A percentile compares a stretch with the other conserved stretches of the same genome.
Evolutionary conservation across 2,888 invertebrate species (phyloP).

Genomic region (Monochamus alternatus): DNA sequence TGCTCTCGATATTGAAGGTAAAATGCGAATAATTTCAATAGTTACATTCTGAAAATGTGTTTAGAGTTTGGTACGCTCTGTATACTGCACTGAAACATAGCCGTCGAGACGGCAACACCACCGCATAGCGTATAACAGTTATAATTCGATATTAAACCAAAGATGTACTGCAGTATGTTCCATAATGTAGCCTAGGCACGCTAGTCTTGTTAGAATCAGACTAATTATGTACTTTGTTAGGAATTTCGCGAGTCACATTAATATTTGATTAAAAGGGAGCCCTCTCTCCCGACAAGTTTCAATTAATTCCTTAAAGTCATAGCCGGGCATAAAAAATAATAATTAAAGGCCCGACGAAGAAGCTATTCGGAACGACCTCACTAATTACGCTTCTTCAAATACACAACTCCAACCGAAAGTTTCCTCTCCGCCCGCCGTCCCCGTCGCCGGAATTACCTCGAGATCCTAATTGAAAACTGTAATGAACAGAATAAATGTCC

Average conservation of each 20-base stretch:
- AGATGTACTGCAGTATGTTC: slow-evolving; percentile 42
- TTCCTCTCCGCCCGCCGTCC: slow-evolving; percentile 39
- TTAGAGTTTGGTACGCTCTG: no score
- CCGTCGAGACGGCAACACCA: slow-evolving; percentile 8
- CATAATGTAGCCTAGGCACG: slow-evolving; percentile 38
- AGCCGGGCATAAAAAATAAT: slow-evolving; percentile 38
- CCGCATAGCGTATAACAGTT: slow-evolving; percentile 34
- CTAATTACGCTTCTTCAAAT: slow-evolving; percentile 57
- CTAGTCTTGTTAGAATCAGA: slow-evolving; percentile 33
- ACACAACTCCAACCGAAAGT: slow-evolving; percentile 51
- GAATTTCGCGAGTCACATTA: slow-evolving; percentile 30
- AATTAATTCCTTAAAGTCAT: slow-evolving; percentile 39
- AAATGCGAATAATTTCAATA: no score
- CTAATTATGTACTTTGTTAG: slow-evolving; percentile 26
- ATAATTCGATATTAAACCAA: slow-evolving; percentile 40
- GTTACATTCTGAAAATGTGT: no score
- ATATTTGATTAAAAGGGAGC: slow-evolving; percentile 30
- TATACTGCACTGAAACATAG: no score
- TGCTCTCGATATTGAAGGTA: no score
- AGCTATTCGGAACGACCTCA: slow-evolving; percentile 24
- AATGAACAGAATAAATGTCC: slow-evolving; percentile 54
- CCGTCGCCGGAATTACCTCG: slow-evolving; percentile 49
- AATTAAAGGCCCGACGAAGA: slow-evolving; percentile 40
- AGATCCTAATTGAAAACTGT: slow-evolving; percentile 57
- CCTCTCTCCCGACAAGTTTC: slow-evolving; percentile 40